A percentile compares a stretch with the other conserved stretches of the same genome.
Evolutionary conservation across 2,113 vertebrate species (phyloP).

Genomic region (Genyomyrus donnyi): DNA sequence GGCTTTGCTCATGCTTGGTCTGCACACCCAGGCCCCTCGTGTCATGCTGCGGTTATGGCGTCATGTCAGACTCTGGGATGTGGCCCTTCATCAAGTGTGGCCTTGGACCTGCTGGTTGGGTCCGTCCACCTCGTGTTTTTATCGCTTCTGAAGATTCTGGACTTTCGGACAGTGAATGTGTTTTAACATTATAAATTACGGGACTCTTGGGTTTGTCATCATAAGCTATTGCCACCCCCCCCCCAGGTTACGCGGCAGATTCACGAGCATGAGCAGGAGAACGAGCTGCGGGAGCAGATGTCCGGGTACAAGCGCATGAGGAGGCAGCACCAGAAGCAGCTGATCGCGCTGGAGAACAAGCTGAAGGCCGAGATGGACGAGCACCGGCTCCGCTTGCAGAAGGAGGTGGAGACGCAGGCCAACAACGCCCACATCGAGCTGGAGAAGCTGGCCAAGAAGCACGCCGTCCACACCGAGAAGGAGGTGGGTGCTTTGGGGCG

Average conservation of each 20-base stretch:
- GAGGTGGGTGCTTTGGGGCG: slow-evolving; percentile 67
- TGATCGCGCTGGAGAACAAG: slow-evolving; percentile 99
- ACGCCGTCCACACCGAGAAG: slow-evolving; percentile 86
- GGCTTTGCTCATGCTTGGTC: slow-evolving; percentile 46
- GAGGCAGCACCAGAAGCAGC: slow-evolving; percentile 99
- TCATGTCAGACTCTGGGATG: slow-evolving; percentile 52
- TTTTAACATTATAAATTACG: not conserved
- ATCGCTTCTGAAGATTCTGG: not conserved
- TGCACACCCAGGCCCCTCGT: slow-evolving; percentile 42
- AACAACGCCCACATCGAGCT: slow-evolving; percentile 98
- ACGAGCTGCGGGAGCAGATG: slow-evolving; percentile 99
- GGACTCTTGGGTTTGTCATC: not conserved
- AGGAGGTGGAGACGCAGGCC: slow-evolving; percentile 98
- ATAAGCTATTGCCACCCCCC: not conserved
- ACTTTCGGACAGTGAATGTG: not conserved
- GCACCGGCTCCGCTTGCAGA: slow-evolving; percentile 97
- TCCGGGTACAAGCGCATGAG: slow-evolving; percentile 99
- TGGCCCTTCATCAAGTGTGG: slow-evolving; percentile 43
- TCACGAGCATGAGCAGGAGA: slow-evolving; percentile 99
- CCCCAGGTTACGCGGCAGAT: slow-evolving; percentile 95
- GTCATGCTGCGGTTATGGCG: slow-evolving; percentile 32
- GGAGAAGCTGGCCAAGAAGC: slow-evolving; percentile 98
- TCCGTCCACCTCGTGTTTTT: not conserved
- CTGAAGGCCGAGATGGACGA: slow-evolving; percentile 99
- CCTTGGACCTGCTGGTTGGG: not conserved